These are phyloP conservation scores for Acrocephalus arundinaceus DNA, from an alignment of 2,113 vertebrate genomes.

Conservation along the genomic window DNA sequence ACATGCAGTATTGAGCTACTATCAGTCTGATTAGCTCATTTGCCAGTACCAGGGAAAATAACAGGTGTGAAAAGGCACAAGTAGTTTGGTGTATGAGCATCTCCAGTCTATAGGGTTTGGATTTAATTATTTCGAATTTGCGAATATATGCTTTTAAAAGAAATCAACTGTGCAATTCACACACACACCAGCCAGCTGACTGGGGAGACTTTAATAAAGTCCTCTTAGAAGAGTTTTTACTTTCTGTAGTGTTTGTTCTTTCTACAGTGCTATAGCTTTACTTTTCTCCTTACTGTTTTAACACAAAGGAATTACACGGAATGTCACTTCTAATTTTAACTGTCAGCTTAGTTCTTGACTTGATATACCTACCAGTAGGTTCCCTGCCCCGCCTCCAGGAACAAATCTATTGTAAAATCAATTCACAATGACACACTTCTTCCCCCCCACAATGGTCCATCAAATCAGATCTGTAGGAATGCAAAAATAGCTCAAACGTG, in stretches of 20 bases:
- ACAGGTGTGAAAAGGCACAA: background rate
- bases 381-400: background rate
- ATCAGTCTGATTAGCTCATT: background rate
- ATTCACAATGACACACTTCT: background rate
- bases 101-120: background rate
- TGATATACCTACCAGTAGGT: background rate
- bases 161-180: background rate
- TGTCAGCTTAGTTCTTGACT: background rate
- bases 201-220: background rate
- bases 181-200: background rate
- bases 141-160: background rate
- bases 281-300: background rate
- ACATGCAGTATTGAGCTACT: background rate
- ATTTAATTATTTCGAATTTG: background rate
- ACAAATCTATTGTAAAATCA: background rate
- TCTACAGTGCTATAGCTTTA: background rate
- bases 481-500: background rate
- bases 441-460: background rate
- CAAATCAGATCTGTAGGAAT: background rate
- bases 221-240: background rate
- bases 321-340: background rate
- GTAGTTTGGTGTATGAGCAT: background rate
- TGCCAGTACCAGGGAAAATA: background rate
- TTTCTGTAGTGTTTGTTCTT: background rate
- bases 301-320: background rate